Percentiles rank a stretch among this genome's conserved stretches.
Conservation (phyloP, 2,113 vertebrate genomes). For the Oplegnathus fasciatus region DNA sequence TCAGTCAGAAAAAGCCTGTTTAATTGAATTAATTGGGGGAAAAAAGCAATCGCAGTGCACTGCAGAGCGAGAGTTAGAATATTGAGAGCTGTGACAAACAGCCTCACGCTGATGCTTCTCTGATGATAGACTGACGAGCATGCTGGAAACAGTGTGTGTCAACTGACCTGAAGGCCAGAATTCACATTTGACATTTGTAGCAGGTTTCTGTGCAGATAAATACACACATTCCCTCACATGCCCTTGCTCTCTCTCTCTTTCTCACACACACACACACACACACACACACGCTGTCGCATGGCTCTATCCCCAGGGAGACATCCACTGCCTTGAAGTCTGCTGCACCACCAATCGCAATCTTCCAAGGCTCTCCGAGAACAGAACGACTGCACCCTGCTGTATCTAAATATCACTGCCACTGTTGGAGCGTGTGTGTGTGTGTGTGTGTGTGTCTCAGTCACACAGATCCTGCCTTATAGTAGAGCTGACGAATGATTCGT, state of each 20-base stretch:
- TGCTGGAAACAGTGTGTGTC: not conserved
- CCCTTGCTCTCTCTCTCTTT: not conserved
- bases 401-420: conserved; percentile 69
- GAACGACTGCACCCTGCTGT: conserved; percentile 69
- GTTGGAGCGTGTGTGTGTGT: conserved; percentile 3
- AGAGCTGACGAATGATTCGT: conserved; percentile 50
- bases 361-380: conserved; percentile 59
- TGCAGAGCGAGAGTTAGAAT: not conserved
- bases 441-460: conserved; percentile 21
- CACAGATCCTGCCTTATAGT: conserved; percentile 18
- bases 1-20: conserved; percentile 40
- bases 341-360: conserved; percentile 67
- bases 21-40: conserved; percentile 49
- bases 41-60: not conserved
- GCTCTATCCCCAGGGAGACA: conserved; percentile 68
- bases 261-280: conserved; percentile 15
- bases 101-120: not conserved
- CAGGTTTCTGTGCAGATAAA: conserved; percentile 61
- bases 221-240: conserved; percentile 44
- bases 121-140: conserved; percentile 20
- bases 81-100: conserved; percentile 8
- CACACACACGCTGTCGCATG: conserved; percentile 50
- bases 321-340: conserved; percentile 72
- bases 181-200: conserved; percentile 69
- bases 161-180: conserved; percentile 54